Base-by-base conservation (phyloP, 1,140 invertebrate species). In the Panagrolaimus sp. region DNA sequence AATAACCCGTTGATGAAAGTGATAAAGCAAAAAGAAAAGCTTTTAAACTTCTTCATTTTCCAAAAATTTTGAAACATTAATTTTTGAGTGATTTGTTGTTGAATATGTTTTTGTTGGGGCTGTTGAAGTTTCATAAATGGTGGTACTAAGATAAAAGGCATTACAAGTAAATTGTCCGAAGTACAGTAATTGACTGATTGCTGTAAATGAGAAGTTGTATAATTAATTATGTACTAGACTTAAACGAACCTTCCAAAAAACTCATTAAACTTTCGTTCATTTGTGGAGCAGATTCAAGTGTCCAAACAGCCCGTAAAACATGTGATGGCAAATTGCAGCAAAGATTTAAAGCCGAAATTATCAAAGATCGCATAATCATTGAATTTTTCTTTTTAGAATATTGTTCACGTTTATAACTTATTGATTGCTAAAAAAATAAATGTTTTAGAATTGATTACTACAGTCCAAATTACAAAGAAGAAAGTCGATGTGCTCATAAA, bases 141-240 rank as follows among this genome's bases (percentile, higher is more conserved):
- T 80, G 7, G 77, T 81, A 9, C 66, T 53, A 43, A 79, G 67
- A 51, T 80, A 80, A 64, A 80, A 71, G 13, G 78, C 79, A 47
- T 80, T 80, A 45, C 74, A 81, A 44, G 77, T 77, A 57, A 80
- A 80, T 69, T 80, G 78, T 9, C 65, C 73, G 45, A 80, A 80
- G 64, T 80, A 80, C 16, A 80, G 70, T 43, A 80, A 51, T 63
- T 82, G 77, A 20, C 67, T 72, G 68, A 80, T 69, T 44, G 73
- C 71, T 80, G 66, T n/a, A 63, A 67, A 75, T 46, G 20, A 42
- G 23, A n/a, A 20, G 9, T 74, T 11, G 20, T 11, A 70, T 42
- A 1, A 25, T 71, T 63, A 43, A 31, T 7, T 23, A 14, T 46
- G 73, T 42, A 53, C 48, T 45, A 31, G n/a, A n/a, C n/a, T n/a